Base-by-base conservation (phyloP, 2,888 invertebrate species). In the Lysandra coridon region DNA sequence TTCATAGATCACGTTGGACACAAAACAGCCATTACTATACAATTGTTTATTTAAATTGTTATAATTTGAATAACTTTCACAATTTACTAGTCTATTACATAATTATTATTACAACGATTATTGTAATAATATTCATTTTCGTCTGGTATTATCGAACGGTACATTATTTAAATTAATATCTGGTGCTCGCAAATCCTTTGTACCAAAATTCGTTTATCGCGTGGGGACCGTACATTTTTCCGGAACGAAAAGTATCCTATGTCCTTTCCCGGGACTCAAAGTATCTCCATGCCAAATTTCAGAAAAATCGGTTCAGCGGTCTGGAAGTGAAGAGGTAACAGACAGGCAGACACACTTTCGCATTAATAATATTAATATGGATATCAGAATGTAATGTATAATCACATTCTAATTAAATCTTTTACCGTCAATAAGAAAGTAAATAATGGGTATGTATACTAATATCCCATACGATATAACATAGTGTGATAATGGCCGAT, bases 41-140 rank as follows among this genome's bases (percentile, higher is more conserved):
- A 69, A 69, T 37, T 14, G 37, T 60, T 40, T 17, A 78, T 57
- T 78, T 78, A 53, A 78, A 62, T 60, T 62, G 60, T 78, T 78
- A 30, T 10, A 57, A 78, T 40, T 78, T 57, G 62, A 33, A 69
- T 69, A 69, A 69, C 33, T 69, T 69, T 69, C 69, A 33, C 69
- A 69, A 37, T 69, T 69, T 33, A 57, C 4, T 4, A 23, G 10
- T 69, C 14, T 69, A 17, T 69, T 69, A 69, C 33, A 37, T 69
- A 69, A 69, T 1, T 37, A 14, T 69, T 69, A 37, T 33, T 69
- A 37, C 33, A 17, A 69, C 37, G 5, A 37, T 37, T 14, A 33
- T 69, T 33, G 69, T 69, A 14, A 69, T 33, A 69, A 33, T 69
- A 69, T 69, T 69, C 69, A 33, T 14, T 64, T 64, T 64, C 5